Evolutionary conservation across 2,888 invertebrate genomes (phyloP).

Genomic region (Cephonodes hylas): DNA sequence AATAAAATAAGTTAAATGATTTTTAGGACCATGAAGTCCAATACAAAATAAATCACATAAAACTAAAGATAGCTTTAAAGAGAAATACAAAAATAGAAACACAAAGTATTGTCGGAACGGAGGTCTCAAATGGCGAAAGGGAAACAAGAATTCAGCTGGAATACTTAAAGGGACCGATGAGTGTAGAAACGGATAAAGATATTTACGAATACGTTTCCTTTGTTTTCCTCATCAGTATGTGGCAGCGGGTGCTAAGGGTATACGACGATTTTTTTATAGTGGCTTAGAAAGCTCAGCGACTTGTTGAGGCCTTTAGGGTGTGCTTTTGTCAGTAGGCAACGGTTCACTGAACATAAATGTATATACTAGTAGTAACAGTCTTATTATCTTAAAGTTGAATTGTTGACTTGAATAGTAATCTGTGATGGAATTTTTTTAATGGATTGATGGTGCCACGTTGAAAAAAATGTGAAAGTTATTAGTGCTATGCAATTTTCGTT

Average conservation of each 20-base stretch:
- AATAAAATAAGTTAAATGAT: too few species aligned
- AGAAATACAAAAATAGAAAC: background rate
- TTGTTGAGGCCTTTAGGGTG: background rate
- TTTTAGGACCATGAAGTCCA: too few species aligned
- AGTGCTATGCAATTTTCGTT: too few species aligned
- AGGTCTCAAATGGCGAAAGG: background rate
- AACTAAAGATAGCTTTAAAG: background rate
- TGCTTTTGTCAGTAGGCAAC: too few species aligned
- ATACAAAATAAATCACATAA: background rate
- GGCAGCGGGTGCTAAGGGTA: background rate
- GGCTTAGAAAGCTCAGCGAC: background rate
- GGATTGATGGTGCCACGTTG: too few species aligned
- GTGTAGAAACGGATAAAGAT: constrained; percentile 1
- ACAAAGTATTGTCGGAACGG: background rate
- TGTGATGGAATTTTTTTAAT: background rate
- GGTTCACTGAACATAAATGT: too few species aligned
- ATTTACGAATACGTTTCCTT: constrained; percentile 4
- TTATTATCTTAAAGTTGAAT: background rate
- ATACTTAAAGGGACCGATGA: constrained; percentile 5
- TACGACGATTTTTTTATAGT: constrained; percentile 6
- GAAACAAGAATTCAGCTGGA: background rate
- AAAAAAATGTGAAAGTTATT: too few species aligned
- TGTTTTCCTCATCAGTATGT: constrained; percentile 10
- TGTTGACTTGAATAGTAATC: background rate
- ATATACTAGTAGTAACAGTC: too few species aligned